phyloP scores from a whole-genome alignment of 2,888 invertebrate genomes.

The Metopia argyrocephala region DNA sequence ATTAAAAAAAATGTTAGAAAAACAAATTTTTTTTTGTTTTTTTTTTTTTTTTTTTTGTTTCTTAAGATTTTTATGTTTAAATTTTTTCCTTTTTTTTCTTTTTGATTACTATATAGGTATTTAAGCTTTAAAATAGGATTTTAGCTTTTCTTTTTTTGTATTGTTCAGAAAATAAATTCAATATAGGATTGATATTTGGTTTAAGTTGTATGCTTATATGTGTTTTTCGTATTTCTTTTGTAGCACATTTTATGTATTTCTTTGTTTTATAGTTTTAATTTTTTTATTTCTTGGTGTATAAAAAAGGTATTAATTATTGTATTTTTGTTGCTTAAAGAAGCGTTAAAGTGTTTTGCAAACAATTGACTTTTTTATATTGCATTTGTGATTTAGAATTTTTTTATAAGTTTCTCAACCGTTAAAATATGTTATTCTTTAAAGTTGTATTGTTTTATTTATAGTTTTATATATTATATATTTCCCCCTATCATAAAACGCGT shows the following conservation, averaged over 20 bases:
- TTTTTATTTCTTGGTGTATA: slow-evolving; percentile 15
- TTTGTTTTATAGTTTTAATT: not conserved
- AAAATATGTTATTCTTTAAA: slow-evolving; percentile 5
- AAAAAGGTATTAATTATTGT: slow-evolving; percentile 26
- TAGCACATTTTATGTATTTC: not conserved
- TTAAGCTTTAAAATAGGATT: slow-evolving; percentile 46
- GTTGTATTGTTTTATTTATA: not conserved
- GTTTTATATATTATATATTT: not conserved
- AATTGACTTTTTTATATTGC: slow-evolving; percentile 48
- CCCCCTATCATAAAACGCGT: not conserved
- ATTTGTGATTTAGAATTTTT: slow-evolving; percentile 20
- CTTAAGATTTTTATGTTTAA: too few relatives aligned
- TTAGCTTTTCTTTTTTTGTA: slow-evolving; percentile 23
- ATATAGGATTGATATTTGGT: slow-evolving; percentile 57
- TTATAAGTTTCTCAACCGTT: slow-evolving; percentile 39
- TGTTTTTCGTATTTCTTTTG: slow-evolving; percentile 18
- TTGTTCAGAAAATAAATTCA: slow-evolving; percentile 60
- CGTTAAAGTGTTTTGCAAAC: slow-evolving; percentile 50
- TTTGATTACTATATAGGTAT: slow-evolving; percentile 24
- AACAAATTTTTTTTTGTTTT: not conserved
- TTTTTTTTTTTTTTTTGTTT: not conserved
- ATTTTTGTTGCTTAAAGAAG: slow-evolving; percentile 45
- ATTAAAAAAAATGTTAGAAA: too few relatives aligned
- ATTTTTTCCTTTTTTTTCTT: not conserved
- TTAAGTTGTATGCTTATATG: too few relatives aligned